A percentile compares a stretch with the other conserved stretches of the same genome.
Conservation (phyloP, 2,888 invertebrate species). For the Schrankia costaestrigalis region DNA sequence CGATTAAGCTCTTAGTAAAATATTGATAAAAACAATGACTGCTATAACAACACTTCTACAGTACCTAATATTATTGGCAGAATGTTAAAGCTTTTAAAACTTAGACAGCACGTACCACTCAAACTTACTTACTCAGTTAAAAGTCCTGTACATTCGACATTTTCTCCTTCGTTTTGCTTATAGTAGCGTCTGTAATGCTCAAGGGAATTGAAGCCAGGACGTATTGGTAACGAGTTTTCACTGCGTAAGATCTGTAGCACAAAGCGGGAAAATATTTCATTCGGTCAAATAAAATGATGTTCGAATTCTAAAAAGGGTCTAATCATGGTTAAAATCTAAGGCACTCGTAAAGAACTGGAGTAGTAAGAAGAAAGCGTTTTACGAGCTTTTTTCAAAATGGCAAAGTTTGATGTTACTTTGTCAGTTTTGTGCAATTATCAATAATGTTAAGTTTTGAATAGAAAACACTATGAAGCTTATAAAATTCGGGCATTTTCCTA, state of each 20-base stretch:
- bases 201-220: too few species aligned
- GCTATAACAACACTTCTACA: too few species aligned
- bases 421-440: background rate
- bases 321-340: background rate
- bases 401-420: background rate
- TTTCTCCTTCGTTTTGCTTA: too few species aligned
- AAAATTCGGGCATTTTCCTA: background rate
- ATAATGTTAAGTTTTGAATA: background rate
- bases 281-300: background rate
- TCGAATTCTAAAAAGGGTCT: background rate
- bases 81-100: too few species aligned
- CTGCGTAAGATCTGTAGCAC: conserved; percentile 49
- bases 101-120: too few species aligned
- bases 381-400: background rate
- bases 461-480: background rate
- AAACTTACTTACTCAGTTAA: too few species aligned
- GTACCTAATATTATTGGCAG: too few species aligned
- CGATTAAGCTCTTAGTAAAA: too few species aligned
- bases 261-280: background rate
- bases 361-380: background rate
- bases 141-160: too few species aligned
- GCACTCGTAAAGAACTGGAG: background rate
- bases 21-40: too few species aligned
- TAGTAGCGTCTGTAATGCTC: too few species aligned
- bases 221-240: conserved; percentile 48